These are phyloP conservation scores for Dicyrtoma fusca DNA, from an alignment of 2,888 invertebrate genomes.

Conservation along the genomic window DNA sequence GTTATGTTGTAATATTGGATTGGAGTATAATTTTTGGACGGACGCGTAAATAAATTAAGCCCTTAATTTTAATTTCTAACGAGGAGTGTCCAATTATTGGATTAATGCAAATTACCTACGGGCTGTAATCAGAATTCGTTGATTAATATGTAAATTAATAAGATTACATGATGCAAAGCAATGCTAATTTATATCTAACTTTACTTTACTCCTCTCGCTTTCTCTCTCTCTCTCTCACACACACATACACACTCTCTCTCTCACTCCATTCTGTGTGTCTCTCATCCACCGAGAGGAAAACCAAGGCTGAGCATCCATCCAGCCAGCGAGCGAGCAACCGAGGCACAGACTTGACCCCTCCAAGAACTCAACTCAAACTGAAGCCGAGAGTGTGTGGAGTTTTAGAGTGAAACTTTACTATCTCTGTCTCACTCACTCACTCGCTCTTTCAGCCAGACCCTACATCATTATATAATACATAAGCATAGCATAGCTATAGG, in stretches of 20 bases:
- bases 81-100: slow-evolving; percentile 58
- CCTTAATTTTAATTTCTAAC: slow-evolving; percentile 58
- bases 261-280: slow-evolving; percentile 4
- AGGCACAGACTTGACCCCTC: slow-evolving; percentile 16
- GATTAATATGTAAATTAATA: slow-evolving; percentile 58
- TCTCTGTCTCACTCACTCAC: neutral
- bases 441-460: neutral
- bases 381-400: too few relatives aligned
- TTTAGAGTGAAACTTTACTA: neutral
- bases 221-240: slow-evolving; percentile 11
- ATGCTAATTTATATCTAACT: slow-evolving; percentile 57
- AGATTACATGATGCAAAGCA: slow-evolving; percentile 58
- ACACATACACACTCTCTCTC: slow-evolving; percentile 6
- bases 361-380: neutral
- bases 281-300: neutral
- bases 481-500: too few relatives aligned
- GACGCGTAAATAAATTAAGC: slow-evolving; percentile 57
- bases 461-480: too few relatives aligned
- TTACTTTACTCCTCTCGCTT: slow-evolving; percentile 29
- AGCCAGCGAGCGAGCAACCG: neutral
- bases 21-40: slow-evolving; percentile 54
- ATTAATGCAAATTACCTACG: slow-evolving; percentile 57
- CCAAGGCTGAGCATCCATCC: neutral
- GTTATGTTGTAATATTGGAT: slow-evolving; percentile 41
- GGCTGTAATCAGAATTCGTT: slow-evolving; percentile 57